phyloP scores from a whole-genome alignment of 2,797 vertebrate species.

The Eulemur mongoz region DNA sequence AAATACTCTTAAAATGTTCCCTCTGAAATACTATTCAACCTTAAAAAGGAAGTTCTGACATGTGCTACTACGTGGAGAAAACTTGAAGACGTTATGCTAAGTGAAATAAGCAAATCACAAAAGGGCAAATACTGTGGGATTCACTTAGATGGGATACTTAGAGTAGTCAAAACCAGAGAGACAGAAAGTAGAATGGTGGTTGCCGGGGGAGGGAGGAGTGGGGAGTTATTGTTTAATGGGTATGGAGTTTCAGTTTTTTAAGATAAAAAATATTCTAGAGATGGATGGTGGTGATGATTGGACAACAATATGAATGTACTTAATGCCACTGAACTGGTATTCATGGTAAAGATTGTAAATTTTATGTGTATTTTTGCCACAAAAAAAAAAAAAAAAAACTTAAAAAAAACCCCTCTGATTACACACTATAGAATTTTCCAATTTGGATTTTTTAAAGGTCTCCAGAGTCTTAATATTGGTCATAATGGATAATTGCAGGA shows the following conservation, averaged over 20 bases:
- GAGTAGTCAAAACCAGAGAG: background rate
- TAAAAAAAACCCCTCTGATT: background rate
- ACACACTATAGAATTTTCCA: background rate
- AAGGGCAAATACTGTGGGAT: background rate
- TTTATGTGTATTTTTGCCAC: background rate
- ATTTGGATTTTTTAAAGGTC: background rate
- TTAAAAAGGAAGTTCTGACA: conserved; percentile 14
- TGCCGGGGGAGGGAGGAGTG: fast-evolving
- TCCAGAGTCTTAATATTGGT: background rate
- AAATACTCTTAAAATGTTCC: background rate
- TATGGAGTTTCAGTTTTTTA: background rate
- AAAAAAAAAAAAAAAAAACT: background rate
- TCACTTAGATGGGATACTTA: background rate
- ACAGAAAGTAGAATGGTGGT: background rate
- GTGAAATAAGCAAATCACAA: background rate
- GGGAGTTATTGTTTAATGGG: background rate
- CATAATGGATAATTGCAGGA: background rate
- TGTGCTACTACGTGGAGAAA: background rate
- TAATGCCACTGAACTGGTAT: background rate
- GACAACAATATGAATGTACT: background rate
- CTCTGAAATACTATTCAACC: conserved; percentile 32
- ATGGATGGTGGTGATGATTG: background rate
- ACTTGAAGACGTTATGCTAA: background rate
- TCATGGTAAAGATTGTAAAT: background rate
- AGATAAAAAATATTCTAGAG: background rate